Base-by-base conservation (phyloP, 1,140 invertebrate species). In the Cotesia chilonis region DNA sequence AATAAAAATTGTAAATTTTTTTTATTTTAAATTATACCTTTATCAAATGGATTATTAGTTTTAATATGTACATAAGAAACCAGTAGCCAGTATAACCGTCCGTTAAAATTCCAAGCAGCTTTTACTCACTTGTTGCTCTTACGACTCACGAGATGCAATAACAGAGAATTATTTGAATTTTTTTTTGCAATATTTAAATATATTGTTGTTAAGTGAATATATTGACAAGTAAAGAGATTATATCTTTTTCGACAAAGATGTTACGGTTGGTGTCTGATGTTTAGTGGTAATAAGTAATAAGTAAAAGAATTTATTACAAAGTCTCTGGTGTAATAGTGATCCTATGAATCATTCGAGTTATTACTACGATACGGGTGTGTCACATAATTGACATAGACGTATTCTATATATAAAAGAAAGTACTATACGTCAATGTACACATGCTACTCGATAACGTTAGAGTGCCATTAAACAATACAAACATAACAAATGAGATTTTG, bases 51-150 rank as follows among this genome's bases (percentile, higher is more conserved):
- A 14, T 65, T 36, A 36, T 65, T 38, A 65, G 41, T n/a, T 38
- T 41, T 65, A 47, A 65, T 38, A 38, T 67, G 64, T 67, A 64
- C 37, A 64, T 64, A 64, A 47, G 41, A 9, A 6, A 10, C 41
- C 6, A 47, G 41, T 47, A 47, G 41, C 41, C 17, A 12, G 20
- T n/a, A 12, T 4, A 64, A 35, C 47, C 64, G 64, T 67, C 47
- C 64, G 17, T 61, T 35, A 12, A 41, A 47, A 37, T 38, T 35
- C 59, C 5, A 36, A 57, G 7, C 3, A 20, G 20, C 54, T 6
- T 6, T 6, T 20, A 57, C 28, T 28, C 28, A 28, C 1, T 17
- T 57, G 20, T 57, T 57, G 12, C n/a, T 57, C 54, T 57, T 10
- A 59, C 5, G 41, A 47, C 54, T 57, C 55, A 59, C 41, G 41